A percentile compares a stretch with the other conserved stretches of the same genome.
Evolutionary conservation across 2,888 invertebrate species (phyloP).

Genomic region (Ormyrus labotus): DNA sequence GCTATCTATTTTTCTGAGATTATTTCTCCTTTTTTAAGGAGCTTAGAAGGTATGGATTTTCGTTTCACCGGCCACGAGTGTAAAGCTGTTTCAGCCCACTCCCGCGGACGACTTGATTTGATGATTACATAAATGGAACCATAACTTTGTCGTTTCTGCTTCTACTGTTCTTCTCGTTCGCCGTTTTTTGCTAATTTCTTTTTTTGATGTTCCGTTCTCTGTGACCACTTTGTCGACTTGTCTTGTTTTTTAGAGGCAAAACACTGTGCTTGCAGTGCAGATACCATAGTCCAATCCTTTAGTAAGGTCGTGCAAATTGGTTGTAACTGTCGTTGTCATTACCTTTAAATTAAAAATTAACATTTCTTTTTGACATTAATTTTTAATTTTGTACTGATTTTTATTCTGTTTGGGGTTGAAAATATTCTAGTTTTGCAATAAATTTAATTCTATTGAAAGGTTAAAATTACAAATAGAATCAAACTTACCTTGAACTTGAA

Average conservation of each 20-base stretch:
- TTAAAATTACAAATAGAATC: too few relatives aligned
- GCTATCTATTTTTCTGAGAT: not conserved
- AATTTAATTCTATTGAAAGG: not conserved
- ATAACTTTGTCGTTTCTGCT: conserved; percentile 41
- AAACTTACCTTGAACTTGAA: not conserved
- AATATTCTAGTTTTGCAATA: not conserved
- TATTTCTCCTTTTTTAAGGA: conserved; percentile 12
- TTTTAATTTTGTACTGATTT: too few relatives aligned
- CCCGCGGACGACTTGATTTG: conserved; percentile 30
- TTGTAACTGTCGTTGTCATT: too few relatives aligned
- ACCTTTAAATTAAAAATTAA: not conserved
- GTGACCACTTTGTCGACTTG: too few relatives aligned
- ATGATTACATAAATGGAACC: conserved; percentile 65
- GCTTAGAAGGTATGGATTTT: too few relatives aligned
- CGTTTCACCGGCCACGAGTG: too few relatives aligned
- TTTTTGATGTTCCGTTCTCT: too few relatives aligned
- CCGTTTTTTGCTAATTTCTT: not conserved
- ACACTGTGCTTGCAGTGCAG: too few relatives aligned
- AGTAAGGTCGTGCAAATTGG: too few relatives aligned
- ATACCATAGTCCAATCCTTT: not conserved
- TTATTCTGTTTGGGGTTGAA: not conserved
- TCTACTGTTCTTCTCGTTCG: not conserved
- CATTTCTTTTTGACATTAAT: not conserved
- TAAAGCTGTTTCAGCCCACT: not conserved
- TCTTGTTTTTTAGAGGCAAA: too few relatives aligned